Evolutionary conservation across 2,888 invertebrate species (phyloP).

Genomic region (Parnassius mnemosyne): DNA sequence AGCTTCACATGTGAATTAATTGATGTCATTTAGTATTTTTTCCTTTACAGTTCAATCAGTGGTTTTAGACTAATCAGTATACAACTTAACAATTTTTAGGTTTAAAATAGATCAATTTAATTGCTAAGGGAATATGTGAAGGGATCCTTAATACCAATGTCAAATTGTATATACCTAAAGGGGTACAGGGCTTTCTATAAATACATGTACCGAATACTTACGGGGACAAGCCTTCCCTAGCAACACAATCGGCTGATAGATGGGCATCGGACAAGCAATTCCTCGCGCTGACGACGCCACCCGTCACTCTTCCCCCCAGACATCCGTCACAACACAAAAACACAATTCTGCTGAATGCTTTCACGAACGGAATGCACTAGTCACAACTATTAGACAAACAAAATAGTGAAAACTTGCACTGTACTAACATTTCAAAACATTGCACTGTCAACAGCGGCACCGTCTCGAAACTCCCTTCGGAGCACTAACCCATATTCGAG

Average conservation of each 20-base stretch:
- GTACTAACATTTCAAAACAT: conserved; percentile 52
- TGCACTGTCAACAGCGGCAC: conserved; percentile 58
- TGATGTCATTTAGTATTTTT: conserved; percentile 6
- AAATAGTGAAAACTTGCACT: conserved; percentile 56
- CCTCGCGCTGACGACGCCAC: conserved; percentile 17
- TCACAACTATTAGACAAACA: conserved; percentile 53
- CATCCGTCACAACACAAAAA: conserved; percentile 65
- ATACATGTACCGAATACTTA: conserved; percentile 29
- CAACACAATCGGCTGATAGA: conserved; percentile 21
- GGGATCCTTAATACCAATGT: too few species aligned
- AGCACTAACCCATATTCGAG: conserved; percentile 76
- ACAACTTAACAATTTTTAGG: too few species aligned
- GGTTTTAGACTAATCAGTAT: not conserved
- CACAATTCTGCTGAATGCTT: conserved; percentile 63
- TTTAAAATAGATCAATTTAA: too few species aligned
- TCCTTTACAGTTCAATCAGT: conserved; percentile 1
- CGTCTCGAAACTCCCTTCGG: conserved; percentile 55
- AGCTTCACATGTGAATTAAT: conserved; percentile 4
- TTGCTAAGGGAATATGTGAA: too few species aligned
- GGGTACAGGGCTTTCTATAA: conserved; percentile 2
- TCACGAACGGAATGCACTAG: conserved; percentile 48
- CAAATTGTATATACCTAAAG: too few species aligned
- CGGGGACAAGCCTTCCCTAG: conserved; percentile 26
- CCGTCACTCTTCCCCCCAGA: conserved; percentile 17
- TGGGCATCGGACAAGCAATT: conserved; percentile 7